Percentiles rank a stretch among this genome's conserved stretches.
Evolutionary conservation across 2,888 invertebrate genomes (phyloP).

Genomic region (Lasioglossum villosulum): DNA sequence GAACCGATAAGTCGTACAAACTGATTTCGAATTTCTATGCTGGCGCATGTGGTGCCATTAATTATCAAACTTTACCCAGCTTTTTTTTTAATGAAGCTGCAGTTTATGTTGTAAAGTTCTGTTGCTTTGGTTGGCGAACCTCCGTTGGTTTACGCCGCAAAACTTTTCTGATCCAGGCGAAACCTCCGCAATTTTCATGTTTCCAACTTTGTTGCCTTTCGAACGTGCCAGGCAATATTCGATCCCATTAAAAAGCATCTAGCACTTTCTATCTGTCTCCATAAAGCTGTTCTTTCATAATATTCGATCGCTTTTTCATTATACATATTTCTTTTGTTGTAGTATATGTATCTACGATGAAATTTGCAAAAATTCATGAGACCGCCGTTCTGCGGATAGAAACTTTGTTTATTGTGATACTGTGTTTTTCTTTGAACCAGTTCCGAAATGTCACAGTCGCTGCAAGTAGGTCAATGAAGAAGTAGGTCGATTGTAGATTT

Average conservation of each 20-base stretch:
- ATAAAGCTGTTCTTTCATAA: not conserved
- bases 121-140: not conserved
- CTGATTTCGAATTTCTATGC: not conserved
- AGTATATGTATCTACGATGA: not conserved
- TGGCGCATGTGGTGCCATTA: too few relatives aligned
- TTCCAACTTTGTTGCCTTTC: not conserved
- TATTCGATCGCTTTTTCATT: not conserved
- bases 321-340: not conserved
- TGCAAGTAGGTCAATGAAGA: not conserved
- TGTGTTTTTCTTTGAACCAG: not conserved
- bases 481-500: constrained; percentile 9
- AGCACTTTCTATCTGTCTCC: not conserved
- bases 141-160: not conserved
- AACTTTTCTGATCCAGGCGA: not conserved
- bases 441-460: not conserved
- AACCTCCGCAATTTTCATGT: constrained; percentile 2
- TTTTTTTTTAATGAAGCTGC: constrained; percentile 8
- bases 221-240: not conserved
- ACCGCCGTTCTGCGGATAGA: not conserved
- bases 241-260: not conserved
- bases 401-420: constrained; percentile 13
- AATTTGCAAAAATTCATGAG: not conserved
- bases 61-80: not conserved
- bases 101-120: not conserved
- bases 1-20: not conserved